A percentile compares a stretch with the other conserved stretches of the same genome.
These are phyloP conservation scores for Macrobrachium rosenbergii DNA, from an alignment of 1,140 invertebrate genomes.

Conservation along the genomic window DNA sequence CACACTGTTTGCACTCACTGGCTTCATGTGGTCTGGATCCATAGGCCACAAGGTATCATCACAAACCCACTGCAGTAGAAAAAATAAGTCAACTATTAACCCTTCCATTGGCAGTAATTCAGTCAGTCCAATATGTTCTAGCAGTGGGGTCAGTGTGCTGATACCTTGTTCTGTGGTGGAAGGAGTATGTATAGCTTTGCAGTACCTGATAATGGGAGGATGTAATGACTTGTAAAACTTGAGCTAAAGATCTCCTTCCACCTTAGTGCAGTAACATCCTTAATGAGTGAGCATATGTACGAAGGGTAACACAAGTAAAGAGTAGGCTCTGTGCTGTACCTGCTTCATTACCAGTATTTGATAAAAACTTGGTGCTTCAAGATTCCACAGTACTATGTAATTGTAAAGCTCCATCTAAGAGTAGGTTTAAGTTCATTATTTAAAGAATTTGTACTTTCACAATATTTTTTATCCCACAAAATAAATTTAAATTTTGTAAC, in stretches of 20 bases:
- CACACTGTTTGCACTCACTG: slow-evolving; percentile 66
- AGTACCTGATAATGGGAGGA: slow-evolving; percentile 62
- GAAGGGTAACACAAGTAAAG: slow-evolving; percentile 50
- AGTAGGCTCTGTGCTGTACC: slow-evolving; percentile 47
- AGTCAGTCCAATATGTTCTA: slow-evolving; percentile 32
- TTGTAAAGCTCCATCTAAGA: slow-evolving; percentile 63
- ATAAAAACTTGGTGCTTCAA: slow-evolving; percentile 54
- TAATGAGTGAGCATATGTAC: slow-evolving; percentile 57
- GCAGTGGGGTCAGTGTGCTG: slow-evolving; percentile 53
- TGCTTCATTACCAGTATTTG: slow-evolving; percentile 61
- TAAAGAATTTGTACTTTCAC: slow-evolving; percentile 65
- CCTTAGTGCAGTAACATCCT: slow-evolving; percentile 60
- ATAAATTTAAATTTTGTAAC: slow-evolving; percentile 63
- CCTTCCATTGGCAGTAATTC: slow-evolving; percentile 40
- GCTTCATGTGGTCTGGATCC: slow-evolving; percentile 63
- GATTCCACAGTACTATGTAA: slow-evolving; percentile 60
- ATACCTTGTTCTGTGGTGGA: slow-evolving; percentile 64
- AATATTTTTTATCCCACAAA: slow-evolving; percentile 61
- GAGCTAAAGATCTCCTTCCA: slow-evolving; percentile 55
- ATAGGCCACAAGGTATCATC: slow-evolving; percentile 65
- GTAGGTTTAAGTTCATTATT: slow-evolving; percentile 63
- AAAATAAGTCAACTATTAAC: slow-evolving; percentile 42
- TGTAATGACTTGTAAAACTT: slow-evolving; percentile 46
- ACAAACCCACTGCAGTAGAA: slow-evolving; percentile 49
- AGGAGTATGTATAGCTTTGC: slow-evolving; percentile 54